Evolutionary conservation across 2,888 invertebrate species (phyloP).

Genomic region (Chironomus riparius): DNA sequence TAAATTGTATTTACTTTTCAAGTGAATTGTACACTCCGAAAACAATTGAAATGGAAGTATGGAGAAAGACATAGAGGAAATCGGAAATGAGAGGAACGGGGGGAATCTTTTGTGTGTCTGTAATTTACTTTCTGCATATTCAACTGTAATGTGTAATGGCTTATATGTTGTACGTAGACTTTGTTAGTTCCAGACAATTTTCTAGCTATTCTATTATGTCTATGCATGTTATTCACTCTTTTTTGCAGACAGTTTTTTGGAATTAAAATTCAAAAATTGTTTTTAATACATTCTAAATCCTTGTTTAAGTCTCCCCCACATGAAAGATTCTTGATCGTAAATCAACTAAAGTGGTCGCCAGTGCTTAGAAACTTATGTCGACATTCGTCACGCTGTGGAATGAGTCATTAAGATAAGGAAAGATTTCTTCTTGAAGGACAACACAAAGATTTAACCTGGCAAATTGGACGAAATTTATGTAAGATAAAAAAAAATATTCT

Average conservation of each 20-base stretch:
- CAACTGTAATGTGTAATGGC: neutral
- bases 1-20: slow-evolving; percentile 21
- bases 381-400: too few species aligned
- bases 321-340: too few species aligned
- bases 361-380: too few species aligned
- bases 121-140: neutral
- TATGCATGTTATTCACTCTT: neutral
- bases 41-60: neutral
- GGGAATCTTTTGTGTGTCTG: neutral
- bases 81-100: neutral
- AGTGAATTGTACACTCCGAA: slow-evolving; percentile 3
- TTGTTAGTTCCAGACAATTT: neutral
- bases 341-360: too few species aligned
- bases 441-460: too few species aligned
- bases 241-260: neutral
- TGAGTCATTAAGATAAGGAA: too few species aligned
- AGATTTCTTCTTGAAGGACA: too few species aligned
- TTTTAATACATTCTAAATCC: neutral
- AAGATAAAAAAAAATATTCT: too few species aligned
- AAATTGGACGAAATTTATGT: too few species aligned
- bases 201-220: neutral
- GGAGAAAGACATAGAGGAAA: neutral
- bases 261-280: neutral
- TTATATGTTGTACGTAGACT: neutral
- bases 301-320: too few species aligned